These are phyloP conservation scores for Echinarachnius parma DNA, from an alignment of 53 echinoderm and acorn worm genomes.

Conservation along the genomic window DNA sequence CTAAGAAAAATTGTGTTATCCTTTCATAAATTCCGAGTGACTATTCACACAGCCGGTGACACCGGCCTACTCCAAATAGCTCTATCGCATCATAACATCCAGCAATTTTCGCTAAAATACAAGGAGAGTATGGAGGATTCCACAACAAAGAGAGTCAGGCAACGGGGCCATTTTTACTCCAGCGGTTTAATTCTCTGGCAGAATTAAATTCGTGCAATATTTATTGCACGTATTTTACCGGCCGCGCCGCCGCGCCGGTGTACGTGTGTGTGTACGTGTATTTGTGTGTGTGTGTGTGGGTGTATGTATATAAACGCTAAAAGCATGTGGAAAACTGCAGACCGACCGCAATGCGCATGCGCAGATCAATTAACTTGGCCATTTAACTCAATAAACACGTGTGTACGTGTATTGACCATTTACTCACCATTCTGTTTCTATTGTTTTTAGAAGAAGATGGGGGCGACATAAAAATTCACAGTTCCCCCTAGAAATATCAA, in stretches of 20 bases:
- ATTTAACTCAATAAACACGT: constrained; percentile 46
- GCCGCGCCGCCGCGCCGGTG: no score
- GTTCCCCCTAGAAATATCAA: no score
- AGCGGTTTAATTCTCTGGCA: no score
- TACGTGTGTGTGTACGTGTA: no score
- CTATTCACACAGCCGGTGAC: constrained; percentile 36
- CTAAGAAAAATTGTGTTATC: not conserved
- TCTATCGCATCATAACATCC: constrained; percentile 42
- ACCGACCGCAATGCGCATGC: constrained; percentile 29
- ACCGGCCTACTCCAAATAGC: constrained; percentile 34
- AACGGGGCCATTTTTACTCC: constrained; percentile 45
- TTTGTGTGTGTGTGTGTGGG: no score
- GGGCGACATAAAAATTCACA: no score
- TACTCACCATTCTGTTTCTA: no score
- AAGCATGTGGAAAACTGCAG: not conserved
- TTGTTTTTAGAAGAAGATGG: no score
- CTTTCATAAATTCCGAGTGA: constrained; percentile 19
- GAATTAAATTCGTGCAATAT: not conserved
- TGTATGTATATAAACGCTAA: no score
- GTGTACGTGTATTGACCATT: no score
- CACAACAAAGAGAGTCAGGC: constrained; percentile 38
- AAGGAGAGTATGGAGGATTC: constrained; percentile 10
- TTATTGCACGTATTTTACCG: no score
- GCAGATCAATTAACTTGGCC: constrained; percentile 49
- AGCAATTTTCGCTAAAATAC: constrained; percentile 25